Base-by-base conservation (phyloP, 2,797 vertebrate species). In the Amphiprion clarkii region DNA sequence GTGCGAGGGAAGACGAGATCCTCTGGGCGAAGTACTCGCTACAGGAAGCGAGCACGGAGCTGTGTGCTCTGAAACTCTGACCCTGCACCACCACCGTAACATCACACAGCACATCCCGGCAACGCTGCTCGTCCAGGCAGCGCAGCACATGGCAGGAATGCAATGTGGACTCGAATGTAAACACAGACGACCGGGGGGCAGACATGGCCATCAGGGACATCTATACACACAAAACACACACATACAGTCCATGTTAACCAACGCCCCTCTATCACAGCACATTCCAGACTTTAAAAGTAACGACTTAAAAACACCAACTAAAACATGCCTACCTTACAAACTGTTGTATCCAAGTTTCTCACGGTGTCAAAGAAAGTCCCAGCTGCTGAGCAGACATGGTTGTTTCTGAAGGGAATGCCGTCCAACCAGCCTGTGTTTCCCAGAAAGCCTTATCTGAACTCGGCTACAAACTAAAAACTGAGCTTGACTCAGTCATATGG, bases 121-220 rank as follows among this genome's bases (percentile, higher is more conserved):
- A 94, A 39, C 98, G 93, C 92, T 99, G 98, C 62, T 97, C 95
- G 5, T 99, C 95, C 16, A 99, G 95, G 78, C 95, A 92, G 58
- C 92, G 94, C 64, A 99, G 92, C 65, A 99, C 91, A 48, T 96
- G 96, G 61, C 89, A 88, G 85, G 96, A 95, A 91, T 99, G 98
- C 60, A 96, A 94, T 0, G 96, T 95, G 0, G 97, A 99, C 83
- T 98, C 97, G 19, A 97, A 99, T 5, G 97, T 96, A 93, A 98
- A 99, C 89, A 95, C 91, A 23, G 96, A 94, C 0, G 94, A 94
- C 36, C 92, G 94, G 48, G 88, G 94, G 88, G 94, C 89, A 91
- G 96, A 94, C 96, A 97, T 96, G 81, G 93, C 95, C 95, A 88
- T 88, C 79, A 64, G 66, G 71, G 78, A 90, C 89, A 83, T 72